Base-by-base conservation (phyloP, 2,797 vertebrate species). In the Thaleichthys pacificus region DNA sequence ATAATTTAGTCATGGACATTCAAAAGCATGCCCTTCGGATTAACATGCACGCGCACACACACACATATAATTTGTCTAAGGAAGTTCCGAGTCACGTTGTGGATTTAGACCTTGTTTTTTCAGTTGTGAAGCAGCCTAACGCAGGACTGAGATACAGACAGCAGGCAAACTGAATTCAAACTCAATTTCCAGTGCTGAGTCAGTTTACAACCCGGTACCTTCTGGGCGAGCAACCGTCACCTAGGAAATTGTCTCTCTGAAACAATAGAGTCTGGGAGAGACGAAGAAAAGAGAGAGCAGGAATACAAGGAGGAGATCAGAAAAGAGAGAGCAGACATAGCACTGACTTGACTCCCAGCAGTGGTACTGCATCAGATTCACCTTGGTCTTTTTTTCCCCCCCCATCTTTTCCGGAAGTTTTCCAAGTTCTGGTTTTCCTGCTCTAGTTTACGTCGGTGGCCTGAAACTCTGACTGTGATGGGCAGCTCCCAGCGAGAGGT, bases 401-500 rank as follows among this genome's bases (percentile, higher is more conserved):
- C 5, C 19, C 24, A 28, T 54, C 26, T 38, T 7, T 68, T 4
- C 5, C 2, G 17, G 28, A 32, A 1, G 42, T 47, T 47, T 47
- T 14, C 9, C 42, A 70, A 68, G 68, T 66, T 30, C 22, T 24
- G 22, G 4, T 9, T 47, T 72, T 62, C 49, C 14, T 49, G 64
- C 61, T 81, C 70, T 30, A 66, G 42, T 74, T 81, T 71, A 24
- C 28, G 0, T 11, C 28, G 54, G 28, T 54, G 51, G 22, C 26
- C 12, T 5, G 14, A 54, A 1, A 58, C 5, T 56, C 7, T 71
- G 73, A 62, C 66, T 47, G 65, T 75, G 72, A 75, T 70, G 66
- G 80, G 69, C 35, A 2, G 61, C 47, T 80, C 71, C 76, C 80
- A 70, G 47, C 11, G 73, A 69, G 74, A 74, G 69, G 69, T 61